A percentile compares a stretch with the other conserved stretches of the same genome.
Evolutionary conservation across 2,797 vertebrate genomes (phyloP).

Genomic region (Mormyrops attenuatus): DNA sequence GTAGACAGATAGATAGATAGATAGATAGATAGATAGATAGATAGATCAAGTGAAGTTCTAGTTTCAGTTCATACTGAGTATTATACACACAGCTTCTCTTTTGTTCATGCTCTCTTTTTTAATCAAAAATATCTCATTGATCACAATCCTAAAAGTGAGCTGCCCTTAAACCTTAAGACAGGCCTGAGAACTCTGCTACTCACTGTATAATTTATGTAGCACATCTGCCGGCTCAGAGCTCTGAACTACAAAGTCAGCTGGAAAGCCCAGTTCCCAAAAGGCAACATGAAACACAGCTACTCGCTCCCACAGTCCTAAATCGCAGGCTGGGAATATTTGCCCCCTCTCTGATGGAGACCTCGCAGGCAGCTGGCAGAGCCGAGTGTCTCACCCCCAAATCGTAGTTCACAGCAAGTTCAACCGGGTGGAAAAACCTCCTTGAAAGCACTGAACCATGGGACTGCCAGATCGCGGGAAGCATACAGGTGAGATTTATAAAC

Average conservation of each 20-base stretch:
- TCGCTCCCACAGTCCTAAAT: neutral
- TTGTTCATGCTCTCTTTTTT: neutral
- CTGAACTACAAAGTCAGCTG: slow-evolving; percentile 19
- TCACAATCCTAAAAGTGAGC: neutral
- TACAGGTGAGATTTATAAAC: neutral
- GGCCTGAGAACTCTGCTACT: neutral
- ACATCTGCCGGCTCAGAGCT: slow-evolving; percentile 7
- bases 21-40: neutral
- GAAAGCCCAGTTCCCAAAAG: slow-evolving; percentile 30
- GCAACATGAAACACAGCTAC: slow-evolving; percentile 37
- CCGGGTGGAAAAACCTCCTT: slow-evolving; percentile 14
- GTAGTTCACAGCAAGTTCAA: slow-evolving; percentile 42
- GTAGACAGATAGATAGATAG: neutral
- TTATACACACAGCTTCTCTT: neutral
- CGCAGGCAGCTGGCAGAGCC: slow-evolving; percentile 44
- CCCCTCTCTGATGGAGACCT: slow-evolving; percentile 35
- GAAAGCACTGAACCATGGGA: neutral
- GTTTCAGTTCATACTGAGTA: neutral
- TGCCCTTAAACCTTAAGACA: neutral
- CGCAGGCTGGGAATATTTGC: slow-evolving; percentile 44
- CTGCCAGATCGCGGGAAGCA: neutral
- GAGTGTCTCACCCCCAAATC: slow-evolving; percentile 45
- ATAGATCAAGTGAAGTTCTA: neutral
- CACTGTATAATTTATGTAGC: slow-evolving; percentile 21
- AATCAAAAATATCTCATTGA: neutral